Base-by-base conservation (phyloP, 2,797 vertebrate species). In the Geotrypetes seraphini region DNA sequence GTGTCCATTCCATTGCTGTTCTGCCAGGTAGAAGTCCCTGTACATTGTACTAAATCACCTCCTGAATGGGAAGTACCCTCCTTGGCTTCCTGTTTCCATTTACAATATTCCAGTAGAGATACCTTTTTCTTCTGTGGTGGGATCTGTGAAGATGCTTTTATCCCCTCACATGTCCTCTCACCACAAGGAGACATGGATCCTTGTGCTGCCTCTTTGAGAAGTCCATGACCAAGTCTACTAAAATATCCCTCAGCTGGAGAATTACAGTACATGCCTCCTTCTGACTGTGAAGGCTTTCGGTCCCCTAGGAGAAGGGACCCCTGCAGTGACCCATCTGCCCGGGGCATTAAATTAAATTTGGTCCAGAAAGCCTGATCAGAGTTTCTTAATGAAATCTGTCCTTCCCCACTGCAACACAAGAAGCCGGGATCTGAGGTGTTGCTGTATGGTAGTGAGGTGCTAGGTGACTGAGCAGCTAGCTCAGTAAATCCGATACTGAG, bases 111-210 rank as follows among this genome's bases (percentile, higher is more conserved):
- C 25, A 97, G 73, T 27, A 98, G 70, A 31, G 93, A 96, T 90
- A 86, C 95, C 89, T 98, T 98, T 78, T 95, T 98, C 60, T 88
- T 95, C 57, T 95, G 91, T 3, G 93, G 93, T 0, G 92, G 95
- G 57, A 98, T 95, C 78, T 88, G 88, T 28, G 93, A 88, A 47
- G 78, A 81, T 30, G 90, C 83, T 17, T 82, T 90, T 51, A 81
- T 40, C 14, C 85, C 86, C 44, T 95, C 92, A 30, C 86, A 89
- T 60, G 84, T 71, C 41, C 78, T 79, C 48, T 97, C 95, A 0
- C 83, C 12, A 12, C 84, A 88, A 6, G 88, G 91, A 9, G 89
- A 94, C 75, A 89, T 71, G 41, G 89, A 87, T 52, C 86, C 87
- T 2, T 84, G 77, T 15, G 61, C 69, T 0, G 75, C 39, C 16